Evolutionary conservation across 1,140 invertebrate species (phyloP), one percentile per base, ranked within the genome.

Genomic region (Neoseiulus cucumeris): DNA sequence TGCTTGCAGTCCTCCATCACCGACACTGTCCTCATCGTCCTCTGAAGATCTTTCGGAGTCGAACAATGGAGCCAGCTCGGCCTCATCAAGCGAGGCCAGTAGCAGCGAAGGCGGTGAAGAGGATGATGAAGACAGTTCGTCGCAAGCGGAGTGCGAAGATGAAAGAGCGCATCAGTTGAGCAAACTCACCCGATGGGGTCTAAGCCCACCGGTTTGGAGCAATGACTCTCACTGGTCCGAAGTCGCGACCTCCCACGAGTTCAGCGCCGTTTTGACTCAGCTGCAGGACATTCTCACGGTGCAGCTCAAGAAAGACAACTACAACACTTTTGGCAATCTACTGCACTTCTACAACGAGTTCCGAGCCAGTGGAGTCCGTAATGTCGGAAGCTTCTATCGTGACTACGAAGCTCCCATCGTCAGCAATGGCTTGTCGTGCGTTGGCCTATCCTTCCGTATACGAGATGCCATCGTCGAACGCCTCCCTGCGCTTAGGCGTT

Each of bases 261-360:
- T 73, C 77, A 85, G 89, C 79, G 81, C 85, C 72, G 79, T 90
- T 70, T 84, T 84, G 70, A 80, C 82, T 30, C 79, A 80, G 67
- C 82, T 89, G 73, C 86, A 90, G 77, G 78, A 82, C 65, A 79
- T 83, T 70, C 80, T 89, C 67, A 85, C 87, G 72, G 64, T 68
- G 22, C 82, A 82, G 64, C 79, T 91, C 71, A 78, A 88, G 70
- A 82, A 83, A 70, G 80, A 89, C 79, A 77, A 85, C 75, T 93
- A 92, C 74, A 87, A 91, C 76, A 90, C 87, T 41, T 82, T 90
- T 68, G 84, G 83, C 72, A 88, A 89, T 73, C 89, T 90, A 74
- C 74, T 89, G 42, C 39, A 66, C 1, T 71, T 73, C 29, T 70
- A 70, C 55, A 70, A 72, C 17, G 71, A 69, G 33, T 71, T 70